These are phyloP conservation scores for Calephelis perditalis DNA, from an alignment of 2,888 invertebrate species.

Conservation along the genomic window DNA sequence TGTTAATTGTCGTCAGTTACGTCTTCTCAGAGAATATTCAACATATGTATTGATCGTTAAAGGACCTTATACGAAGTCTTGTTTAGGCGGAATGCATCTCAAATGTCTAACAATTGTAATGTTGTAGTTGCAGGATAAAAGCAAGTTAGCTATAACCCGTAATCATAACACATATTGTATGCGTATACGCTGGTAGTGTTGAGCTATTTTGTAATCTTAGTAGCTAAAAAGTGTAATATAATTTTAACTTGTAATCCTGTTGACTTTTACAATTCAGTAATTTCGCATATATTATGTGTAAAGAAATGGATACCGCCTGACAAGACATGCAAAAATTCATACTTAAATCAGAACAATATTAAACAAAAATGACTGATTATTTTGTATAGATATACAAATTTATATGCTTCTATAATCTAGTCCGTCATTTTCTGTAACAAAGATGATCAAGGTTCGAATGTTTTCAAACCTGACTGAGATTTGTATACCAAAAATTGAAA, in stretches of 20 bases:
- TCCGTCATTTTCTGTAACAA: background rate
- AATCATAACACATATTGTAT: too few relatives aligned
- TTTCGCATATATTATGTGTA: too few relatives aligned
- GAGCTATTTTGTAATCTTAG: too few relatives aligned
- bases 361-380: background rate
- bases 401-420: background rate
- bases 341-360: background rate
- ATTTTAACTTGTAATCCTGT: too few relatives aligned
- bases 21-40: slow-evolving; percentile 20
- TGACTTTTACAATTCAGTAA: too few relatives aligned
- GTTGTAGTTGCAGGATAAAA: too few relatives aligned
- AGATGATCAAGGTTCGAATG: background rate
- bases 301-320: background rate
- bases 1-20: slow-evolving; percentile 46
- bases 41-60: slow-evolving; percentile 14
- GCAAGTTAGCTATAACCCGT: too few relatives aligned
- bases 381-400: background rate
- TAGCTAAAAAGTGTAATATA: too few relatives aligned
- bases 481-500: background rate
- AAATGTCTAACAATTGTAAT: too few relatives aligned
- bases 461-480: slow-evolving; percentile 1
- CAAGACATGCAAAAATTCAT: background rate
- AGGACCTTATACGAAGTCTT: slow-evolving; percentile 9
- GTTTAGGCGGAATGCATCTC: too few relatives aligned
- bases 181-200: too few relatives aligned